These are phyloP conservation scores for Indri indri DNA, from an alignment of 2,113 vertebrate genomes.

Conservation along the genomic window DNA sequence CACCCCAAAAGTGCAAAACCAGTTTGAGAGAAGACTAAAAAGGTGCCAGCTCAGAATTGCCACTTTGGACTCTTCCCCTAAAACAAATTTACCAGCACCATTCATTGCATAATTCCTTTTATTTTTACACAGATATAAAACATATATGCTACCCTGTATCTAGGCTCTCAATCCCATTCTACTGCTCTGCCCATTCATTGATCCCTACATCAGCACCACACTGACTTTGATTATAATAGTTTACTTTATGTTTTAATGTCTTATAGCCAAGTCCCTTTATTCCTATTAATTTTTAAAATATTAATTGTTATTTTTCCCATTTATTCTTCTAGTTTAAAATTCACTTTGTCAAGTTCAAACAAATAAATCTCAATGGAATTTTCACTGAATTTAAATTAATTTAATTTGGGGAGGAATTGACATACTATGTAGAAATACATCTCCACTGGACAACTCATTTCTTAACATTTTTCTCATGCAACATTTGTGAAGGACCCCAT, in stretches of 20 bases:
- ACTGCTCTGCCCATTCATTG: neutral
- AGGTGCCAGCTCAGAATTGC: neutral
- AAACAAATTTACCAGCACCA: neutral
- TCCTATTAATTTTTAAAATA: constrained; percentile 30
- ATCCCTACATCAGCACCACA: neutral
- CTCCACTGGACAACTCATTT: neutral
- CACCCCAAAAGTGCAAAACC: neutral
- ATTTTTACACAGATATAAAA: neutral
- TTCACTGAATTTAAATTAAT: constrained; percentile 21
- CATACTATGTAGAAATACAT: constrained; percentile 4
- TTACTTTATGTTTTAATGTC: constrained; percentile 5
- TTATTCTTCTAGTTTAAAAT: constrained; percentile 38
- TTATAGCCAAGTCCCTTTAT: neutral
- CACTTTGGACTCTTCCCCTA: neutral
- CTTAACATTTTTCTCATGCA: constrained; percentile 43
- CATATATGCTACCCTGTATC: neutral
- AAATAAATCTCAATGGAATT: constrained; percentile 32
- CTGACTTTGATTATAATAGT: neutral
- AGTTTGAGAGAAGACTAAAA: neutral
- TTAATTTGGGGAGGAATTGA: neutral
- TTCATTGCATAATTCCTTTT: neutral
- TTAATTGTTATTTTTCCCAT: neutral
- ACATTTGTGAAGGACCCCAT: neutral
- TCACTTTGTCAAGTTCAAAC: constrained; percentile 2
- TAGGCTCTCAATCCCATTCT: neutral